Conservation (phyloP, 2,888 invertebrate species). For the Parnassius glacialis region DNA sequence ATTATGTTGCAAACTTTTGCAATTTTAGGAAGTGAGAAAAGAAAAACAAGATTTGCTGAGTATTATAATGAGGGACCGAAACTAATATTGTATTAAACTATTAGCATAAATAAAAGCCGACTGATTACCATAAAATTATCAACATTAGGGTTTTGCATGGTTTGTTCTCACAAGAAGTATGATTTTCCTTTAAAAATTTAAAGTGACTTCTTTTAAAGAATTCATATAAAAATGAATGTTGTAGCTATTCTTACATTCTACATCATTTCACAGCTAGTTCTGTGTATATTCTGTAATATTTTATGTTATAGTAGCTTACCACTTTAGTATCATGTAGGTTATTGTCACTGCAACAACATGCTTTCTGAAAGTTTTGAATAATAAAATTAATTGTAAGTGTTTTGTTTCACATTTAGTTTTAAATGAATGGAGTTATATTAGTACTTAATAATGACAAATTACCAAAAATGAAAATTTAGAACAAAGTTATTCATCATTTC, state of each 20-base stretch:
- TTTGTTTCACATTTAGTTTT: conserved; percentile 64
- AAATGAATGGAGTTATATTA: conserved; percentile 60
- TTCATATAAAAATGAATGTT: conserved; percentile 12
- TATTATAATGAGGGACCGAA: conserved; percentile 71
- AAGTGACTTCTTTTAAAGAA: conserved; percentile 3
- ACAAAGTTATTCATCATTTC: conserved; percentile 64
- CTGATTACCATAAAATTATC: conserved; percentile 29
- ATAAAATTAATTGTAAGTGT: conserved; percentile 38
- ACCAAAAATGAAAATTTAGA: conserved; percentile 70
- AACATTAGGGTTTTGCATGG: conserved; percentile 28
- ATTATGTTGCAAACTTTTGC: conserved; percentile 19
- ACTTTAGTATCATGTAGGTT: conserved; percentile 33
- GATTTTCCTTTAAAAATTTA: neutral
- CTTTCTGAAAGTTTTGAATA: conserved; percentile 4
- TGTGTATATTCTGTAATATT: conserved; percentile 48
- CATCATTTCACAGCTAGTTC: conserved; percentile 72
- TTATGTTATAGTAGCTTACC: conserved; percentile 38
- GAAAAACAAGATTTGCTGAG: conserved; percentile 42
- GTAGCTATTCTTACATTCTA: conserved; percentile 36
- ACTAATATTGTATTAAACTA: conserved; percentile 49
- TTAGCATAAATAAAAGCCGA: conserved; percentile 42
- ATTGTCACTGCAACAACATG: conserved; percentile 19
- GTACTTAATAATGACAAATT: conserved; percentile 71
- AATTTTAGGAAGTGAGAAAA: conserved; percentile 32
- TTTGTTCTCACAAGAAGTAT: conserved; percentile 14